phyloP scores from a whole-genome alignment of 2,888 invertebrate genomes.

The Trissonchulus latispiculum region DNA sequence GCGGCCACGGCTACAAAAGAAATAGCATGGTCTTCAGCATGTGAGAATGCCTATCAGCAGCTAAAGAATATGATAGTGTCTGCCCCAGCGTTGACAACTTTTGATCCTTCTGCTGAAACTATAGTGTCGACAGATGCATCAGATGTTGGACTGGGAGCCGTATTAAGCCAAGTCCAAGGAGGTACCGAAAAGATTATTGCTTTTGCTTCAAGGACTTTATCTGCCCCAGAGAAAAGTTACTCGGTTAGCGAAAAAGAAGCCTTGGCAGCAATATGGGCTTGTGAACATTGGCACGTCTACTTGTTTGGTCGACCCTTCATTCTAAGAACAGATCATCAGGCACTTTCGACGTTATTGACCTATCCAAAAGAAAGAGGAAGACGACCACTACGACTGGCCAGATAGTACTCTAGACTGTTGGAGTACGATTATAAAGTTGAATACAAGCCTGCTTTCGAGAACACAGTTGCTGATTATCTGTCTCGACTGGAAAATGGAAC shows the following conservation, averaged over 20 bases:
- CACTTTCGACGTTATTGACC: neutral
- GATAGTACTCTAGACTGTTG: neutral
- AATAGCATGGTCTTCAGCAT: neutral
- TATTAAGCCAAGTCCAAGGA: neutral
- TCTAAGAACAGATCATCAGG: neutral
- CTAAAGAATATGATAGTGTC: neutral
- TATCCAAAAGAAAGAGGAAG: neutral
- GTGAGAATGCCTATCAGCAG: neutral
- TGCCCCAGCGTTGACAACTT: neutral
- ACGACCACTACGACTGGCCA: neutral
- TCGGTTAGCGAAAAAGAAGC: neutral
- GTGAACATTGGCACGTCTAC: neutral
- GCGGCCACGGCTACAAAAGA: neutral
- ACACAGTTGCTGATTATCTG: neutral
- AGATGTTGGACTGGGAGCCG: neutral
- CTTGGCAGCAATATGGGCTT: neutral
- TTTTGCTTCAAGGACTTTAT: neutral
- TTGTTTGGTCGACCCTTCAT: neutral
- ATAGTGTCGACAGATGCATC: constrained; percentile 4
- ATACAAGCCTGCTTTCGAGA: neutral
- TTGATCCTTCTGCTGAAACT: neutral
- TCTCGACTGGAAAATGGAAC: neutral
- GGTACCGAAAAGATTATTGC: neutral
- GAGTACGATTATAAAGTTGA: neutral
- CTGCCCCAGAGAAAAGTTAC: neutral